phyloP scores from a whole-genome alignment of 1,140 invertebrate species.

The Diachasmimorpha longicaudata region DNA sequence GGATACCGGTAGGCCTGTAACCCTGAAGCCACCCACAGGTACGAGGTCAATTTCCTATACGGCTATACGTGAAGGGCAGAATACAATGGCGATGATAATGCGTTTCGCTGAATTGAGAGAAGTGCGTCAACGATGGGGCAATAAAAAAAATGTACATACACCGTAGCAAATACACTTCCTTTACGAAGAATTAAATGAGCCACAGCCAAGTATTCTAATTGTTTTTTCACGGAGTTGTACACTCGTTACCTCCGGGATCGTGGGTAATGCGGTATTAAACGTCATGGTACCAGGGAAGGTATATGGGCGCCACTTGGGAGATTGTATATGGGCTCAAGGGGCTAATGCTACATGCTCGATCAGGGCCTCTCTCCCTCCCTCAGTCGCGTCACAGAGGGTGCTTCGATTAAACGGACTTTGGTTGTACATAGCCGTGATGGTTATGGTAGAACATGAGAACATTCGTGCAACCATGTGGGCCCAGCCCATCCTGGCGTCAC shows the following conservation, averaged over 20 bases:
- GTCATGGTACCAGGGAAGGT: neutral
- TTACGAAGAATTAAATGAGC: slow-evolving; percentile 19
- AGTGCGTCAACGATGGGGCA: neutral
- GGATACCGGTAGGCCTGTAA: neutral
- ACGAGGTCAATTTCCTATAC: neutral
- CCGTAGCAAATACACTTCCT: neutral
- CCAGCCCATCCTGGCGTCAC: slow-evolving; percentile 32
- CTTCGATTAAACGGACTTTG: slow-evolving; percentile 31
- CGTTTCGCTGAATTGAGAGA: slow-evolving; percentile 6
- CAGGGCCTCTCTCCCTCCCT: neutral
- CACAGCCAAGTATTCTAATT: slow-evolving; percentile 24
- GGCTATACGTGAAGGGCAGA: neutral
- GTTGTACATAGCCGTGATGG: neutral
- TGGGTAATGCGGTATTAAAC: neutral
- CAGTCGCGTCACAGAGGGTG: slow-evolving; percentile 34
- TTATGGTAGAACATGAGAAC: slow-evolving; percentile 31
- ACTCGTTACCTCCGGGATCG: slow-evolving; percentile 11
- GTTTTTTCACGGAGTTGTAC: slow-evolving; percentile 24
- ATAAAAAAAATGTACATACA: neutral
- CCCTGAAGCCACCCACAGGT: neutral
- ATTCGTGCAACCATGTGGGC: slow-evolving; percentile 28
- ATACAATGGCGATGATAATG: slow-evolving; percentile 6
- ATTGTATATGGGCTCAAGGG: slow-evolving; percentile 3
- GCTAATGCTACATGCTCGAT: slow-evolving; percentile 23
- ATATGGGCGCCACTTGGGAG: slow-evolving; percentile 7